Percentiles rank a stretch among this genome's conserved stretches.
Conservation (phyloP, 53 echinoderm and acorn worm species). For the Echinarachnius parma region DNA sequence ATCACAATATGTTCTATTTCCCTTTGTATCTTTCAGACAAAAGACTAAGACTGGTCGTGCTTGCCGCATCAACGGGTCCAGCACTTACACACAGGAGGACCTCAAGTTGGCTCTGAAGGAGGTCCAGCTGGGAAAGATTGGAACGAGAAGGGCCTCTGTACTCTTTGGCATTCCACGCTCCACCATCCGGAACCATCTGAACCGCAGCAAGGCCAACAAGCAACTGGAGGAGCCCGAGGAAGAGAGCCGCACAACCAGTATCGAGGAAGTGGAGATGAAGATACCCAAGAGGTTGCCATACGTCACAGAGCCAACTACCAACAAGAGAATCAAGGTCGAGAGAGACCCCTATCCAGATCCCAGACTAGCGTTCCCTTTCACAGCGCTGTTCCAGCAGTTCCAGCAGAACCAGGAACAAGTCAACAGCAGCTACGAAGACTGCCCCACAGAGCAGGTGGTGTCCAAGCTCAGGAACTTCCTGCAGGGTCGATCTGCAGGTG, state of each 20-base stretch:
- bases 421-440: conserved; percentile 50
- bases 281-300: conserved; percentile 29
- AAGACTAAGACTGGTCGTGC: conserved; percentile 63
- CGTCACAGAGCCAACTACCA: neutral
- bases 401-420: conserved; percentile 30
- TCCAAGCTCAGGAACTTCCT: conserved; percentile 83
- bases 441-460: conserved; percentile 64
- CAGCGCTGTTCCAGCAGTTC: conserved; percentile 44
- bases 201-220: conserved; percentile 70
- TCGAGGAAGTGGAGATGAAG: conserved; percentile 52
- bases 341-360: conserved; percentile 38
- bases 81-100: conserved; percentile 94
- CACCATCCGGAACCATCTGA: conserved; percentile 99
- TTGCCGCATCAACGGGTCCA: conserved; percentile 67
- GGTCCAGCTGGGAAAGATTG: conserved; percentile 85
- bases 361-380: conserved; percentile 30
- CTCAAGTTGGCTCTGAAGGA: conserved; percentile 85
- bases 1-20: neutral
- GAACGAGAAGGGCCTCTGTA: conserved; percentile 91
- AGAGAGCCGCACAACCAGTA: neutral
- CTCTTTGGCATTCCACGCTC: conserved; percentile 98
- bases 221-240: conserved; percentile 55
- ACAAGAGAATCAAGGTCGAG: conserved; percentile 19
- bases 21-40: conserved; percentile 30
- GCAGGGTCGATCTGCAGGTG: conserved; percentile 63